phyloP scores from a whole-genome alignment of 2,888 invertebrate species.

The Stramonita haemastoma region DNA sequence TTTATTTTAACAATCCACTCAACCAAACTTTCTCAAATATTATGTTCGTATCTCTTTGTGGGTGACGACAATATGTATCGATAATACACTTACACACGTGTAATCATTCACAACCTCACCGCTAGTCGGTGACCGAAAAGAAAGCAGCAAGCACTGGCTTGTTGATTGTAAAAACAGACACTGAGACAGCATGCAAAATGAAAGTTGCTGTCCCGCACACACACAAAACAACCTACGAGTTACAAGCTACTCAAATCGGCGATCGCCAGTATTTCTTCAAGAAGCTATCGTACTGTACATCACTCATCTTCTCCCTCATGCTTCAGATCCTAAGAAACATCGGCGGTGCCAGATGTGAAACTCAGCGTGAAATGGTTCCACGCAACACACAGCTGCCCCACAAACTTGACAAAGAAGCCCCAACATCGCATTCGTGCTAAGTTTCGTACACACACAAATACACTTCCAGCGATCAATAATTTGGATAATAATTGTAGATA shows the following conservation, averaged over 20 bases:
- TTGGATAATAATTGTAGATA: neutral
- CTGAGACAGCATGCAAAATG: conserved; percentile 17
- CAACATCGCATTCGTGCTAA: neutral
- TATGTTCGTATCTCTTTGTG: too few relatives aligned
- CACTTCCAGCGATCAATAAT: neutral
- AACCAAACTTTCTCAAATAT: neutral
- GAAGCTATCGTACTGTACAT: neutral
- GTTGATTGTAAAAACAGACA: conserved; percentile 18
- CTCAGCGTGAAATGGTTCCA: neutral
- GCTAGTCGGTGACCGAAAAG: neutral
- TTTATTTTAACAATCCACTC: neutral
- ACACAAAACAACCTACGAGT: neutral
- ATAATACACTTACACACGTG: neutral
- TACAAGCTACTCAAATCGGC: neutral
- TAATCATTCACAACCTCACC: too few relatives aligned
- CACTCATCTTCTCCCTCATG: neutral
- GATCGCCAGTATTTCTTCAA: neutral
- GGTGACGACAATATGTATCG: neutral
- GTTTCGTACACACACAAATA: neutral
- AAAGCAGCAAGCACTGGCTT: conserved; percentile 29
- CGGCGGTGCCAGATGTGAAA: conserved; percentile 10
- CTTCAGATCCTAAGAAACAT: neutral
- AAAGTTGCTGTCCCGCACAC: conserved; percentile 12
- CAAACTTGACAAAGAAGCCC: conserved; percentile 4
- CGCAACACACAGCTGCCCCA: conserved; percentile 11